Percentiles rank a stretch among this genome's conserved stretches.
Conservation (phyloP, 2,113 vertebrate species). For the Lampris megalopsis region DNA sequence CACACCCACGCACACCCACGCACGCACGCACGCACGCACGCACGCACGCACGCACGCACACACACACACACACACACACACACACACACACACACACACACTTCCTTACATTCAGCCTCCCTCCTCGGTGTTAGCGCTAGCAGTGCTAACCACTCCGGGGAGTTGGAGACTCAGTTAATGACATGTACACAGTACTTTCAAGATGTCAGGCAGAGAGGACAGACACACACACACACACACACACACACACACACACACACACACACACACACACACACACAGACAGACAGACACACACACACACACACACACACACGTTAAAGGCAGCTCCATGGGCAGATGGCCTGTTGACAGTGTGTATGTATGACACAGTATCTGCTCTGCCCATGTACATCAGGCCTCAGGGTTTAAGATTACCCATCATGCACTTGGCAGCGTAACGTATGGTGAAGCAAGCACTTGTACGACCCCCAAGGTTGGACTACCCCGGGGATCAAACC, state of each 20-base stretch:
- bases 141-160: slow-evolving; percentile 79
- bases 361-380: slow-evolving; percentile 35
- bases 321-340: slow-evolving; percentile 44
- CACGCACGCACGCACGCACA: neutral
- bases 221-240: slow-evolving; percentile 54
- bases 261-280: slow-evolving; percentile 22
- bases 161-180: slow-evolving; percentile 80
- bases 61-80: slow-evolving; percentile 28
- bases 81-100: slow-evolving; percentile 54
- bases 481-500: too few species aligned
- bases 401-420: too few species aligned
- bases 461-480: too few species aligned
- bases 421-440: neutral
- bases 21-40: neutral
- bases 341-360: neutral
- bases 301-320: slow-evolving; percentile 69
- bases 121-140: slow-evolving; percentile 61
- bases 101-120: slow-evolving; percentile 39
- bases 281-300: slow-evolving; percentile 61
- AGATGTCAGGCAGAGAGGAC: slow-evolving; percentile 70
- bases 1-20: slow-evolving; percentile 12
- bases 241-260: slow-evolving; percentile 1
- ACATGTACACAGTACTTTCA: slow-evolving; percentile 75
- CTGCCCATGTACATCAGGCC: too few species aligned
- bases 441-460: neutral